These are phyloP conservation scores for Phyllotis vaccarum DNA, from an alignment of 2,797 vertebrate species.

Conservation along the genomic window DNA sequence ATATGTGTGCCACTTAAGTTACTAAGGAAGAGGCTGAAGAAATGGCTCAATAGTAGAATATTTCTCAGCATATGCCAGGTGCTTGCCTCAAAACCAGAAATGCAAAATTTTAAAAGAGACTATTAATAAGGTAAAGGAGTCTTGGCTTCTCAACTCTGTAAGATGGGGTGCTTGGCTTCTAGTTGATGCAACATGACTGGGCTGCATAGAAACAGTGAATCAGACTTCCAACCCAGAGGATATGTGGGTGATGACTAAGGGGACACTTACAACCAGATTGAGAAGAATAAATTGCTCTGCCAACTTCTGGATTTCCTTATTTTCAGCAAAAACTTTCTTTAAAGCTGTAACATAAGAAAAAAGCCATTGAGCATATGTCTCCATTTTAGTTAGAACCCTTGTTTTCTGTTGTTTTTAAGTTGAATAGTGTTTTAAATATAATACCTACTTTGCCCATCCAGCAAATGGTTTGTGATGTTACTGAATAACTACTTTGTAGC, in stretches of 20 bases:
- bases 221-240: not conserved
- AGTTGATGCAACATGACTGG: not conserved
- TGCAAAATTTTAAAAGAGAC: not conserved
- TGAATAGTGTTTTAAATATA: not conserved
- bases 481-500: not conserved
- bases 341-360: conserved; percentile 88
- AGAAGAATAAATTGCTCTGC: conserved; percentile 94
- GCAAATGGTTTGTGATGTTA: not conserved
- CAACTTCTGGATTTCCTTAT: conserved; percentile 92
- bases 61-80: not conserved
- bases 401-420: not conserved
- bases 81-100: not conserved
- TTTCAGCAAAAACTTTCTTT: conserved; percentile 93
- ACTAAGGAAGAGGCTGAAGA: not conserved
- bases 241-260: not conserved
- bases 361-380: not conserved
- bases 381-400: not conserved
- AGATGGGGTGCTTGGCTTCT: conserved; percentile 25
- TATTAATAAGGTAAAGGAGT: not conserved
- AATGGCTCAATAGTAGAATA: not conserved
- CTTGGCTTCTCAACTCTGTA: not conserved
- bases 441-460: not conserved
- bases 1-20: not conserved
- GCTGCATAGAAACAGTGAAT: not conserved
- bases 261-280: conserved; percentile 94